These are phyloP conservation scores for Xenopus laevis DNA, from an alignment of 2,113 vertebrate genomes.

Conservation along the genomic window DNA sequence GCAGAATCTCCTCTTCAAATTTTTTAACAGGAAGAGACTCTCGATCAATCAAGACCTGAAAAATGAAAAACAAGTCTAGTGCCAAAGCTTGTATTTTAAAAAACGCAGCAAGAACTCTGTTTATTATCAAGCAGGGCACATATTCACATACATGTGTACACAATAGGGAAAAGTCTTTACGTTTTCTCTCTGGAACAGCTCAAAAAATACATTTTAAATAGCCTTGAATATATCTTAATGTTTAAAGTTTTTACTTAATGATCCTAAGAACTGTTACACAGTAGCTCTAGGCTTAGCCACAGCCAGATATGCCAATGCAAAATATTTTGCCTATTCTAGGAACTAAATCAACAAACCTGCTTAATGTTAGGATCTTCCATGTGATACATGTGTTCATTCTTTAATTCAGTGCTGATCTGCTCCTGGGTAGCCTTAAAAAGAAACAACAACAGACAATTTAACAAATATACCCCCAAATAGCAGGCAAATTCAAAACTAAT, in stretches of 20 bases:
- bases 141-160: no score
- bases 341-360: constrained; percentile 59
- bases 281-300: no score
- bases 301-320: no score
- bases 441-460: neutral
- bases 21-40: constrained; percentile 82
- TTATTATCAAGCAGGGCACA: no score
- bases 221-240: no score
- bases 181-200: no score
- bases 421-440: constrained; percentile 80
- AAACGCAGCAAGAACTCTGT: neutral
- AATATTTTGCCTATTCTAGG: no score
- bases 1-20: constrained; percentile 83
- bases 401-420: constrained; percentile 86
- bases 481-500: neutral
- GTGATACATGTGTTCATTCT: constrained; percentile 73
- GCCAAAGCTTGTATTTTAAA: no score
- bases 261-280: no score
- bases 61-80: neutral
- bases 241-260: no score
- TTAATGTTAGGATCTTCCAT: constrained; percentile 77
- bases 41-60: constrained; percentile 76
- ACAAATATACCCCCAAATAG: neutral
- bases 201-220: no score
- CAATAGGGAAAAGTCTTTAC: no score